These are phyloP conservation scores for Girardia tigrina DNA, from an alignment of 2,888 invertebrate genomes.

Conservation along the genomic window DNA sequence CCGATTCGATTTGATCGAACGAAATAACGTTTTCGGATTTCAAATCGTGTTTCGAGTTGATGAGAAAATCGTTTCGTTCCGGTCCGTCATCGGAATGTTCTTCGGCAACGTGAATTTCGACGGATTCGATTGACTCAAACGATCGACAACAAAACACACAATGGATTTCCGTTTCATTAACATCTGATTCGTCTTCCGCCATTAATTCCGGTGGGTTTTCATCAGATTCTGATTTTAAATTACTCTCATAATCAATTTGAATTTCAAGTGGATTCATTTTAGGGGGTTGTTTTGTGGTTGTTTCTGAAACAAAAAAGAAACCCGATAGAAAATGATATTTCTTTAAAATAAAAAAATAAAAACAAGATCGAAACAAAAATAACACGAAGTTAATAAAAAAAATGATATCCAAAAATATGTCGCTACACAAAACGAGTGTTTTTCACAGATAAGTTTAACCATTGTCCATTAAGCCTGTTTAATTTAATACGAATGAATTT, in stretches of 20 bases:
- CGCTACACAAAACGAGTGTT: conserved; percentile 21
- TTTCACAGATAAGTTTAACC: conserved; percentile 23
- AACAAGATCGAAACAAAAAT: too few relatives aligned
- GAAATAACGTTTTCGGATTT: not conserved
- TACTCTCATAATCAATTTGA: too few relatives aligned
- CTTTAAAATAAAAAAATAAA: too few relatives aligned
- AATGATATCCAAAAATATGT: conserved; percentile 12
- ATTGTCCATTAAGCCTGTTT: conserved; percentile 21
- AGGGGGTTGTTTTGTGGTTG: too few relatives aligned
- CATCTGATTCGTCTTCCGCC: too few relatives aligned
- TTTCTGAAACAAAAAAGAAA: too few relatives aligned
- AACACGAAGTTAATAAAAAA: too few relatives aligned
- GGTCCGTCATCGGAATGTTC: not conserved
- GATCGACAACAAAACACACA: not conserved
- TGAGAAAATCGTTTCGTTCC: conserved; percentile 1
- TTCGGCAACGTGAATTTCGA: not conserved
- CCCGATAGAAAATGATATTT: too few relatives aligned
- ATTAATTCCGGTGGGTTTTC: too few relatives aligned
- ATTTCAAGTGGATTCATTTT: too few relatives aligned
- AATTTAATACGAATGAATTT: conserved; percentile 19
- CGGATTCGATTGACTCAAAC: not conserved
- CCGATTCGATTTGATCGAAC: not conserved
- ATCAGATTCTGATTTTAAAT: too few relatives aligned
- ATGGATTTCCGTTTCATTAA: not conserved
- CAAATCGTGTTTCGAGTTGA: not conserved